Base-by-base conservation (phyloP, 2,797 vertebrate species). In the Hylomyscus alleni region DNA sequence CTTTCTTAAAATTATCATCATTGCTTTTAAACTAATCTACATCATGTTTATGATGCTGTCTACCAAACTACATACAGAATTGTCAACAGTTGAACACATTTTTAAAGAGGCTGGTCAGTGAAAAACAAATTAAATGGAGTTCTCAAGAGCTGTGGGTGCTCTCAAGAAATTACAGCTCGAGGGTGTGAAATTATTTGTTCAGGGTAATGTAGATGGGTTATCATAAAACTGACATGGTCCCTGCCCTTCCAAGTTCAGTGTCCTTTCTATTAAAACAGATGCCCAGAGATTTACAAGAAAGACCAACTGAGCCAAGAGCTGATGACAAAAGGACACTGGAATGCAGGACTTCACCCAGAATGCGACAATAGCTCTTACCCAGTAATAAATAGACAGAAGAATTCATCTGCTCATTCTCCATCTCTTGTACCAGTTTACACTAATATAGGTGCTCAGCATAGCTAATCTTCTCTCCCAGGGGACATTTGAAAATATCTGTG, bases 11-110 rank as follows among this genome's bases (percentile, higher is more conserved):
- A 56, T 86, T 54, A 67, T 69, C 3, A 85, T 67, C 37, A 56
- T 4, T 50, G 22, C 54, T 89, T 94, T 52, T 11, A 83, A 90
- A 60, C 24, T 94, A 14, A 89, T n/a, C n/a, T 60, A 13, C 20
- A 78, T 17, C 47, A 78, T 17, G 6, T 84, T 93, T 69, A 47
- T 84, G 34, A 17, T 93, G n/a, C 67, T 40, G 82, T n/a, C 52
- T 95, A 84, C 31, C 77, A 96, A 90, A 95, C 69, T 24, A 26
- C 52, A 72, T 56, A 76, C 37, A 93, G 47, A 67, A 85, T 52
- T 95, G 26, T 29, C 85, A 90, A 80, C 6, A 90, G 3, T n/a
- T 20, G 37, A 73, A 88, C 37, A 75, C 6, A 8, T 62, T 85
- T 93, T 95, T 91, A 20, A 78, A 95, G 77, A 91, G 4, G 15